Evolutionary conservation across 2,113 vertebrate species (phyloP).

Genomic region (Corythoichthys haematopterus): DNA sequence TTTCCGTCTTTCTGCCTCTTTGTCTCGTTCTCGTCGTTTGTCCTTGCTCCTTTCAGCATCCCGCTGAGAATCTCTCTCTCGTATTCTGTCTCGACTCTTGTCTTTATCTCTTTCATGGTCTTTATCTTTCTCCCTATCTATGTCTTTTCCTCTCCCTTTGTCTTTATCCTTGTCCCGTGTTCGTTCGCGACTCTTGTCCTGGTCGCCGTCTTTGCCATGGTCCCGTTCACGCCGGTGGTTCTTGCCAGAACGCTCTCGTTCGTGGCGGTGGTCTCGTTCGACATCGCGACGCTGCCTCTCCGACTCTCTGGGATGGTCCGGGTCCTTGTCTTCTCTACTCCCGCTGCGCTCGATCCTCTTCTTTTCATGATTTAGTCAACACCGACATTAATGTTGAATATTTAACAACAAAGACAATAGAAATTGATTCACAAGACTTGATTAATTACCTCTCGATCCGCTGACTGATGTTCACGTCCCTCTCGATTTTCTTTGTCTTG

Average conservation of each 20-base stretch:
- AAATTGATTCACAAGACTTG: not conserved
- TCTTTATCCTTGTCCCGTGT: conserved; percentile 64
- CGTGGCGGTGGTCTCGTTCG: conserved; percentile 65
- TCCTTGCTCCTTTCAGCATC: conserved; percentile 57
- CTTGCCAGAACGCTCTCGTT: conserved; percentile 62
- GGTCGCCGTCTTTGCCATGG: conserved; percentile 57
- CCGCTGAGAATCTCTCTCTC: conserved; percentile 46
- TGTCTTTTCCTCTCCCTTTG: conserved; percentile 57
- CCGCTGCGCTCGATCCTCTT: conserved; percentile 75
- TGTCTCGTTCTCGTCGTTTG: conserved; percentile 54
- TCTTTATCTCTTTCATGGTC: conserved; percentile 55
- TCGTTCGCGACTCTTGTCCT: conserved; percentile 62
- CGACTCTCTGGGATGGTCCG: conserved; percentile 70
- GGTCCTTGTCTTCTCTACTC: conserved; percentile 73
- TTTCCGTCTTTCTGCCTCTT: conserved; percentile 37
- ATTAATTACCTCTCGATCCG: conserved; percentile 68
- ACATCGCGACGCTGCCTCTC: conserved; percentile 69
- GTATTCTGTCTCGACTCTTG: conserved; percentile 36
- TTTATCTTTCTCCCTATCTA: conserved; percentile 48
- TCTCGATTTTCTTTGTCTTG: conserved; percentile 77
- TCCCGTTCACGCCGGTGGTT: conserved; percentile 58
- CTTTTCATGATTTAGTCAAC: conserved; percentile 66
- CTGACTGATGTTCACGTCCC: conserved; percentile 42
- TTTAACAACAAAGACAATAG: not conserved
- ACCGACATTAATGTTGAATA: not conserved